Base-by-base conservation (phyloP, 2,113 vertebrate genomes). In the Sylvietta virens region DNA sequence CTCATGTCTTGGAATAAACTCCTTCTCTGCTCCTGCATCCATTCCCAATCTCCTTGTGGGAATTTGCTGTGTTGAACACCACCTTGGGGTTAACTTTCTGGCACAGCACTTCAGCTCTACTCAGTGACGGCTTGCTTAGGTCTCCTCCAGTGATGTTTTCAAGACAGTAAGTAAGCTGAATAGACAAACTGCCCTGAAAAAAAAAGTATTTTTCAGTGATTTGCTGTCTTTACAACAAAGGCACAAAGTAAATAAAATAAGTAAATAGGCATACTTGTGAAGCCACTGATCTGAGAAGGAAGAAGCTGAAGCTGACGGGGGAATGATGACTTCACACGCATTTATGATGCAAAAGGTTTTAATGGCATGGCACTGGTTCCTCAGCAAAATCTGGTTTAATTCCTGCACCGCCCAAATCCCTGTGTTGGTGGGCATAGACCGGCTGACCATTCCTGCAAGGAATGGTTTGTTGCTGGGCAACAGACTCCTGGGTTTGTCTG, bases 1-100 rank as follows among this genome's bases (percentile, higher is more conserved):
- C 16, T 35, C 27, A 9, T 10, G 23, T 56, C 50, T 40, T 3
- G 3, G 66, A 72, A 30, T 53, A 62, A 88, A 27, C 3, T 14
- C 8, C 18, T 61, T 39, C 45, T 57, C 23, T 61, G 45, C 33
- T 78, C n/a, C 78, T 40, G 9, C 17, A 51, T 30, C 39, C 28
- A 26, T 56, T 23, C 53, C 15, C 8, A 7, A 10, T 7, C 9
- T 56, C 35, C 21, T 33, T 0, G 0, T 22, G 42, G 69, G 39
- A 74, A 48, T 62, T 39, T 47, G 10, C 51, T 67, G 40, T 35
- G 16, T 31, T 60, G 40, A 79, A 84, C 60, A 80, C 7, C 7
- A 33, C 13, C 13, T 61, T 37, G 20, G 19, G 21, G 40, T 35
- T 61, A 23, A 26, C 26, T 60, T 58, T 79, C 70, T 78, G 35